A percentile compares a stretch with the other conserved stretches of the same genome.
phyloP scores from a whole-genome alignment of 2,888 invertebrate species.

The Terebella lapidaria region DNA sequence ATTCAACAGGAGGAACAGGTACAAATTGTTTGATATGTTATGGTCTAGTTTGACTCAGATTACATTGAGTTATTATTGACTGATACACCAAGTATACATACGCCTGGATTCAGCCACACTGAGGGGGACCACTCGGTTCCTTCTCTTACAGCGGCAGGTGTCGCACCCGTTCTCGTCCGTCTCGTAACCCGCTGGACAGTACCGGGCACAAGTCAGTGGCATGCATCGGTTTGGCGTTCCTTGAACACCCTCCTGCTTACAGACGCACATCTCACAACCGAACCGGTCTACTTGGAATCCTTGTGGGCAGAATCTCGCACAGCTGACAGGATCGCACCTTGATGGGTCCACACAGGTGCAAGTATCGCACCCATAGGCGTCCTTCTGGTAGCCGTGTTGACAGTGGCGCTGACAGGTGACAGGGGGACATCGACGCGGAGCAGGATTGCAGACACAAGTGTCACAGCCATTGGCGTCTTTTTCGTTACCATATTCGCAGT shows the following conservation, averaged over 20 bases:
- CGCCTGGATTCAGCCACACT: too few relatives aligned
- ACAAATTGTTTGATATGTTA: too few relatives aligned
- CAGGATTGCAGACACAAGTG: conserved; percentile 2
- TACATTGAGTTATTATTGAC: too few relatives aligned
- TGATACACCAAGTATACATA: too few relatives aligned
- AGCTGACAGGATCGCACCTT: conserved; percentile 4
- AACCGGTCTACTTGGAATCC: conserved; percentile 7
- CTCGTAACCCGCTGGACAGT: conserved; percentile 12
- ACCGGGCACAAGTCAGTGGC: conserved; percentile 1
- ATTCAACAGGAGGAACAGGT: too few relatives aligned
- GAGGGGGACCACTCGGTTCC: too few relatives aligned
- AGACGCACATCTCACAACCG: conserved; percentile 12
- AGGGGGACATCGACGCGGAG: not conserved
- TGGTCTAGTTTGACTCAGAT: too few relatives aligned
- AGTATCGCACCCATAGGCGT: conserved; percentile 11
- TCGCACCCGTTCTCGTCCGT: conserved; percentile 11
- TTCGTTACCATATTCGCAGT: conserved; percentile 11
- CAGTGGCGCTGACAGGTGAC: conserved; percentile 11
- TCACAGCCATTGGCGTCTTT: conserved; percentile 9
- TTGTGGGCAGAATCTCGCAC: conserved; percentile 10
- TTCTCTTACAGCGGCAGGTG: conserved; percentile 8
- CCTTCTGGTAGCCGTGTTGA: conserved; percentile 11
- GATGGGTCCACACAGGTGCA: conserved; percentile 10
- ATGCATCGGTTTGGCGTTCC: conserved; percentile 4
- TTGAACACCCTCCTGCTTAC: too few relatives aligned